Percentiles rank a stretch among this genome's conserved stretches.
phyloP scores from a whole-genome alignment of 2,113 vertebrate species.

The Neolamprologus sp. region DNA sequence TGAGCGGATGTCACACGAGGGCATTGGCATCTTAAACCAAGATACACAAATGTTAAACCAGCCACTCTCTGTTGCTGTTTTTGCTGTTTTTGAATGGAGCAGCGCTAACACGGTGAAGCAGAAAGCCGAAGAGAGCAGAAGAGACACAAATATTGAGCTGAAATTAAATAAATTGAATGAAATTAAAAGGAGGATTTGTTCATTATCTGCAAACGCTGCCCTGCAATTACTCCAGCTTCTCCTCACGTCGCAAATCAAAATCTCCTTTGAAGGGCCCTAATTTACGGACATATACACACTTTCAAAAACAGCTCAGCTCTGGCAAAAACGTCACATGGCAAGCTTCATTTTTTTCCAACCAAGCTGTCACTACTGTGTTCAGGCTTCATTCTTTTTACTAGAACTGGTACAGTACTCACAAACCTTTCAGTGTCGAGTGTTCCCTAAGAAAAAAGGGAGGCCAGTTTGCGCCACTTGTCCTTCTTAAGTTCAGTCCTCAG shows the following conservation, averaged over 20 bases:
- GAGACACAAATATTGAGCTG: not conserved
- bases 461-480: slow-evolving; percentile 26
- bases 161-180: not conserved
- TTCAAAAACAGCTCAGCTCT: not conserved
- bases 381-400: not conserved
- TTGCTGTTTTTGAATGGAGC: not conserved
- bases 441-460: not conserved
- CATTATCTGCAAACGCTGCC: not conserved
- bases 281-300: not conserved
- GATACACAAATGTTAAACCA: not conserved
- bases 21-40: not conserved
- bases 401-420: not conserved
- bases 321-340: not conserved
- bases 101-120: not conserved
- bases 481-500: slow-evolving; percentile 35
- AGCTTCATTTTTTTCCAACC: not conserved
- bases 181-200: not conserved
- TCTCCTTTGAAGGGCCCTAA: not conserved
- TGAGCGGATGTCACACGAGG: not conserved
- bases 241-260: not conserved
- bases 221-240: not conserved
- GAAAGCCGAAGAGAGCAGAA: not conserved
- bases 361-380: not conserved
- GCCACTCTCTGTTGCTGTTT: not conserved
- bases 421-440: not conserved